Base-by-base conservation (phyloP, 1,140 invertebrate species). In the Scaptomyza montana region DNA sequence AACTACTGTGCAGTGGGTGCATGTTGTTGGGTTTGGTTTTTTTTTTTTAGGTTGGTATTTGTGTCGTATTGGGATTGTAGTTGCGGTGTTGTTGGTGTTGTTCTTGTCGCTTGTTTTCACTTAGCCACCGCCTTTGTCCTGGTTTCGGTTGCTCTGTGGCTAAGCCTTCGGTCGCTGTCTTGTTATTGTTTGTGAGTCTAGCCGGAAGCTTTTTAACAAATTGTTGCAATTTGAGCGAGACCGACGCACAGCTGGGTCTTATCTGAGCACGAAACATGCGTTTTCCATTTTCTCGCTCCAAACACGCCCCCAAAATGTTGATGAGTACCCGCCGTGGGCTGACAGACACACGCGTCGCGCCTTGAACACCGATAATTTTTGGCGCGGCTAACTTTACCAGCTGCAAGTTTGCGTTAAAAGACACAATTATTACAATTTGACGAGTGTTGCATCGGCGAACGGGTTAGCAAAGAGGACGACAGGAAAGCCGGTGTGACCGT, bases 1-100 rank as follows among this genome's bases (percentile, higher is more conserved):
- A 87, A 87, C 82, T 87, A 87, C 84, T 87, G 78, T 89, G 82
- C 82, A 87, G 75, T 77, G 78, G 86, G 80, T 87, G 82, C 82
- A 87, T 86, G 84, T 78, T 84, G 80, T 78, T 81, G 61, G 45
- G 69, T 60, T 67, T 12, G 2, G 2, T 43, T 25, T 51, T 61
- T 25, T 39, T 62, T 28, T 70, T 33, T 53, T 60, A 53, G 43
- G 51, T 56, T 49, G 61, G 61, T 67, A 61, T 47, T 68, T 41
- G 36, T 68, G 16, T 61, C 46, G 47, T 19, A 21, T 57, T 46
- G 13, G 50, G 39, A 21, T 57, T 19, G 64, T 41, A 13, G 10
- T 41, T 59, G 50, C 41, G 30, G 62, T 54, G 57, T 56, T 19
- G 46, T 47, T 47, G 33, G 5, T 51, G 33, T 36, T 56, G 25